Conservation (phyloP, 2,888 invertebrate species). For the Drosophila sordidula region DNA sequence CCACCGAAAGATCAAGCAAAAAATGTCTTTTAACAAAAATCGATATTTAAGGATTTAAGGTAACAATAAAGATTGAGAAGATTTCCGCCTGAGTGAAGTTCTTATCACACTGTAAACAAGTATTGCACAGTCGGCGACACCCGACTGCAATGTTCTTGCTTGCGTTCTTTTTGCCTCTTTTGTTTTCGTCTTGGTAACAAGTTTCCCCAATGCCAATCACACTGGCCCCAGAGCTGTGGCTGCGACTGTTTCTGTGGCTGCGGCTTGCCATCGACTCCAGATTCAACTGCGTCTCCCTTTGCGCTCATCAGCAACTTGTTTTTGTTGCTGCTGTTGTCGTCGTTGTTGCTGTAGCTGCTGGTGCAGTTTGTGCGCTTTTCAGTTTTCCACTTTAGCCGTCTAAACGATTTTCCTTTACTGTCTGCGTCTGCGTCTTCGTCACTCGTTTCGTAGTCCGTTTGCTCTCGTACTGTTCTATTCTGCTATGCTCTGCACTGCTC, state of each 20-base stretch:
- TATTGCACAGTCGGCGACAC: not conserved
- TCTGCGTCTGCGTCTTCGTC: constrained; percentile 32
- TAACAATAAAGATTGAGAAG: no score
- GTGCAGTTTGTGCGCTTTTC: constrained; percentile 52
- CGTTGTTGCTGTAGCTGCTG: constrained; percentile 18
- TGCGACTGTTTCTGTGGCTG: constrained; percentile 27
- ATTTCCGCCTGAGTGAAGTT: no score
- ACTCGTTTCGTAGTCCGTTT: constrained; percentile 21
- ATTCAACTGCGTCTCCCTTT: constrained; percentile 36
- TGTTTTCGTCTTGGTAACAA: constrained; percentile 53
- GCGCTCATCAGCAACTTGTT: constrained; percentile 50
- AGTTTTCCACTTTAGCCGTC: constrained; percentile 57
- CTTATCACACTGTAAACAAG: not conserved
- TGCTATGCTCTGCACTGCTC: constrained; percentile 1
- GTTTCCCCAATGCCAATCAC: constrained; percentile 60
- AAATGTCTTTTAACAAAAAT: no score
- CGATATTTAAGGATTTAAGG: no score
- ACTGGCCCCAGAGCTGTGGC: constrained; percentile 49
- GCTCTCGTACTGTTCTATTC: constrained; percentile 19
- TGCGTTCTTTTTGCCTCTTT: constrained; percentile 16
- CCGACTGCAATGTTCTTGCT: not conserved
- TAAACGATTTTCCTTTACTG: constrained; percentile 54
- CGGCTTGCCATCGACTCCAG: constrained; percentile 26
- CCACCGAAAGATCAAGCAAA: no score
- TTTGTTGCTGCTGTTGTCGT: constrained; percentile 9